Evolutionary conservation across 2,113 vertebrate genomes (phyloP), one percentile per base, ranked within the genome.

Genomic region (Gymnocephalus cernua): DNA sequence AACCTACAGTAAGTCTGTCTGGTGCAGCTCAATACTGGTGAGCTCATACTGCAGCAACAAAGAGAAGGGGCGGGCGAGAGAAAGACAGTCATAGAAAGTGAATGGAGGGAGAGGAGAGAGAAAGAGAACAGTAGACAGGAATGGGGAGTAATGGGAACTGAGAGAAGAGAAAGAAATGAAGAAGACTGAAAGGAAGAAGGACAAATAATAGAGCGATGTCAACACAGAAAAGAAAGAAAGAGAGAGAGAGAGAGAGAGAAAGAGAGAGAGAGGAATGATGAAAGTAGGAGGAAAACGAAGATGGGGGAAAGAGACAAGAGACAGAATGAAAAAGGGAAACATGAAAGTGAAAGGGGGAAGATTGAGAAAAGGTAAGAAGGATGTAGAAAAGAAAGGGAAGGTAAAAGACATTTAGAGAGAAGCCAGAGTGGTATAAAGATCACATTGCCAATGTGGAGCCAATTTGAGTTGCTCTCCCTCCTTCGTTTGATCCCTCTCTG

Each of bases 11-110:
- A 62, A 53, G 71, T 62, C 76, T 86, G 32, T 80, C 53, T 77
- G 85, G 69, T 82, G 83, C 83, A 90, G 85, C 83, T 82, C 69
- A 68, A 65, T n/a, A 41, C 48, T 86, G 77, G 87, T 93, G 91
- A 91, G 91, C 84, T 92, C 90, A 92, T 91, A 89, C 89, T 93
- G 92, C 90, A 91, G 91, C 79, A 91, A 72, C 80, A 88, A 86
- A 87, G 69, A 32, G 0, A 74, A 77, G 69, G 76, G 73, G 64
- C 2, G 74, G 44, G 79, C 16, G 25, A 67, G 81, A 58, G 50
- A 82, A 66, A 51, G n/a, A 44, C 0, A 29, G 51, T 62, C 41
- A 54, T 16, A 35, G 53, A 38, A 48, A 74, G 41, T 59, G 54
- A 74, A 59, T 63, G 68, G 32, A 70, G 14, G 56, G 35, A 74